Base-by-base conservation (phyloP, 2,888 invertebrate genomes). In the Zonitis immaculata region DNA sequence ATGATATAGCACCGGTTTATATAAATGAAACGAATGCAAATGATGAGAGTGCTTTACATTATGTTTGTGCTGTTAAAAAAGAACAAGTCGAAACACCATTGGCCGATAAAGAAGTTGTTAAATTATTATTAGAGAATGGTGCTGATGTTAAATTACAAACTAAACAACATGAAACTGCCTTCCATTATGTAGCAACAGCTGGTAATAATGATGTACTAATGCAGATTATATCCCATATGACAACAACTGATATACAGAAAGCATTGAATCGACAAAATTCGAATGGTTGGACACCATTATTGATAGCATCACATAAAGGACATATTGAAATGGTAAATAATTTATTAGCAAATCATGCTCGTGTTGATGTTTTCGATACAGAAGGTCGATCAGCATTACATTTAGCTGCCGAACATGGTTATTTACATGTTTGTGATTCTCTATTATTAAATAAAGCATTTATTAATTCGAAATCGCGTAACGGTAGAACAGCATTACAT, bases 351-450 rank as follows among this genome's bases (percentile, higher is more conserved):
- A 95, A 97, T 76, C 95, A 98, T 74, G 98, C 98, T 7, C 85
- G 99, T 71, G 98, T 99, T 14, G 99, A 99, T 74, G 98, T 99
- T 0, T 99, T 99, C 75, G 99, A 99, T 73, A 88, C 87, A 60
- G 97, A 98, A 76, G 93, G 93, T 27, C 80, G 97, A 67, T 97
- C 97, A 2, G 97, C 97, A 0, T 80, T 98, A 46, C 97, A 98
- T 76, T 78, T 97, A 65, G 95, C 96, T 11, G 95, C 96, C 0
- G 95, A 97, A 76, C 89, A 89, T 67, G 97, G 97, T 3, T 96
- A 88, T 72, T 80, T 95, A 64, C 85, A 89, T 79, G 91, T 92
- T 1, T 92, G 92, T 75, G 91, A 92, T 79, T 93, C 84, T 1
- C 78, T 99, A 47, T 80, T 99, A 35, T 88, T 91, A 46, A 90